Evolutionary conservation across 2,113 vertebrate genomes (phyloP).

Genomic region (Otocyon megalotis): DNA sequence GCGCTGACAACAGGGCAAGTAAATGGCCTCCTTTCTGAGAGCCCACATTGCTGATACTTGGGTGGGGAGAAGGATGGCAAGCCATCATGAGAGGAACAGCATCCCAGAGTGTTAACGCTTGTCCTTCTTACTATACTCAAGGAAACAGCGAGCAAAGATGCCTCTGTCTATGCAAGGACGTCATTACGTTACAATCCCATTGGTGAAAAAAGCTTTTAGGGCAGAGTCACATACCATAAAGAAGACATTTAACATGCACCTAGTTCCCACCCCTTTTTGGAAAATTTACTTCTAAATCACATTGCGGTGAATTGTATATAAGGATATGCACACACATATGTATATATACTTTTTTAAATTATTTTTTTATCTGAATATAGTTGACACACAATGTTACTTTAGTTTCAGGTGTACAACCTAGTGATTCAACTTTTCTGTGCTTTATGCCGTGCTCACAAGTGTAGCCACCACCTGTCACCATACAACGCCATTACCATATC

Average conservation of each 20-base stretch:
- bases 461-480: not conserved
- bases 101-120: constrained; percentile 77
- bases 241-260: not conserved
- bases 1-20: constrained; percentile 86
- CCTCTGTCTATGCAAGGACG: not conserved
- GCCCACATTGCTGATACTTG: constrained; percentile 4
- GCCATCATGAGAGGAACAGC: constrained; percentile 53
- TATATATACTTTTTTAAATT: not conserved
- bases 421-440: not conserved
- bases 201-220: not conserved
- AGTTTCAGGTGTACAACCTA: not conserved
- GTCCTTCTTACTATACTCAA: constrained; percentile 48
- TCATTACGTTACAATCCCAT: not conserved
- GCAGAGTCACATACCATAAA: not conserved
- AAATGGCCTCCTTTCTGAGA: constrained; percentile 83
- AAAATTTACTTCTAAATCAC: not conserved
- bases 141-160: not conserved
- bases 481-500: not conserved
- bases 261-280: not conserved
- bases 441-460: not conserved
- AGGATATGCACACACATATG: not conserved
- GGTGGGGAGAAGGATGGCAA: not conserved
- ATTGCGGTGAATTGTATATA: not conserved
- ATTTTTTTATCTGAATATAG: not conserved
- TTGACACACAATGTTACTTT: not conserved